Percentiles rank a stretch among this genome's conserved stretches.
Conservation (phyloP, 2,888 invertebrate species). For the Euspilapteryx auroguttella region DNA sequence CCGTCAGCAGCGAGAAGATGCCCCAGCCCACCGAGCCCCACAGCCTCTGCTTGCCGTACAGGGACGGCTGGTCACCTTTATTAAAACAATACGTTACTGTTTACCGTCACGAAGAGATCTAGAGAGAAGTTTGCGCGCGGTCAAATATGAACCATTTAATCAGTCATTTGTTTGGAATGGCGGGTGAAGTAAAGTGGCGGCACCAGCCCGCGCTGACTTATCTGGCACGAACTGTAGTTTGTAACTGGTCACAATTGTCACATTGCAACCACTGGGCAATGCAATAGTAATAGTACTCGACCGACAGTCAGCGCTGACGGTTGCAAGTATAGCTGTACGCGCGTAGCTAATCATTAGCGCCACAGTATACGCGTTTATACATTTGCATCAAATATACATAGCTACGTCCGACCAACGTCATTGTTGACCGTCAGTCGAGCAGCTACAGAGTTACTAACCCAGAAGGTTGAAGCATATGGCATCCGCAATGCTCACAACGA, state of each 20-base stretch:
- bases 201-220: too few relatives aligned
- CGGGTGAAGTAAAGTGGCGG: too few relatives aligned
- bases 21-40: slow-evolving; percentile 92
- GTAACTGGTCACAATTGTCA: too few relatives aligned
- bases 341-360: too few relatives aligned
- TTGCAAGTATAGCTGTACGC: too few relatives aligned
- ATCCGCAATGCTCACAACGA: slow-evolving; percentile 85
- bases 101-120: not conserved
- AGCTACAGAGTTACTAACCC: slow-evolving; percentile 65
- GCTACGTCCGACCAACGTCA: too few relatives aligned
- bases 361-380: too few relatives aligned
- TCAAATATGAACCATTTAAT: not conserved
- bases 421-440: too few relatives aligned
- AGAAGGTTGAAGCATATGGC: slow-evolving; percentile 85
- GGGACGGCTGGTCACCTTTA: slow-evolving; percentile 69
- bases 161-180: not conserved
- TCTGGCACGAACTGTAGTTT: too few relatives aligned
- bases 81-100: slow-evolving; percentile 6
- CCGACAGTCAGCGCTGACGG: not conserved
- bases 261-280: too few relatives aligned
- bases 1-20: slow-evolving; percentile 72
- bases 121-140: not conserved
- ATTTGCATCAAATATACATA: too few relatives aligned
- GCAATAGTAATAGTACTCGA: not conserved
- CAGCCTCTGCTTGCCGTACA: slow-evolving; percentile 83